Evolutionary conservation across 2,797 vertebrate species (phyloP).

Genomic region (Eptatretus atami): DNA sequence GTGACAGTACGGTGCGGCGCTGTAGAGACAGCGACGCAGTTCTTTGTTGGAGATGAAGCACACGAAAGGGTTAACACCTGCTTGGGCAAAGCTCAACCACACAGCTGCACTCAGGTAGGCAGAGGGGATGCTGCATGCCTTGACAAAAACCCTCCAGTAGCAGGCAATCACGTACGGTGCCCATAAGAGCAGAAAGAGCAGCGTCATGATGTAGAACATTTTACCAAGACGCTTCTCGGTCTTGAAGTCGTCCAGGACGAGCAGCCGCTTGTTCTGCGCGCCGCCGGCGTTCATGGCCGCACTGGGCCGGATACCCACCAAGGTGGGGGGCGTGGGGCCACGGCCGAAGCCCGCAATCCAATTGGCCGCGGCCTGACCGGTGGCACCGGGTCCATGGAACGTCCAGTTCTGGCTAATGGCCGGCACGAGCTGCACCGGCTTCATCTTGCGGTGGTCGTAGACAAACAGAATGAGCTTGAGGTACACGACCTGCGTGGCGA

Average conservation of each 20-base stretch:
- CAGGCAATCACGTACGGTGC: slow-evolving; percentile 94
- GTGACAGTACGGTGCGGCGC: slow-evolving; percentile 99
- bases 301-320: slow-evolving; percentile 50
- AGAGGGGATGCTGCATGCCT: slow-evolving; percentile 71
- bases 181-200: slow-evolving; percentile 95
- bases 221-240: slow-evolving; percentile 98
- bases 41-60: slow-evolving; percentile 99
- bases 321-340: slow-evolving; percentile 81
- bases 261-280: slow-evolving; percentile 55
- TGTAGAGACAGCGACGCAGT: slow-evolving; percentile 98
- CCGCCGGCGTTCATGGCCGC: too few relatives aligned
- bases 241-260: slow-evolving; percentile 98
- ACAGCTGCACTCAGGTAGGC: slow-evolving; percentile 94
- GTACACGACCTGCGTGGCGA: slow-evolving; percentile 99
- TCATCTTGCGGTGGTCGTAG: slow-evolving; percentile 96
- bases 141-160: slow-evolving; percentile 96
- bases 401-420: slow-evolving; percentile 99
- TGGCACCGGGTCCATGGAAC: slow-evolving; percentile 90
- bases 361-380: slow-evolving; percentile 88
- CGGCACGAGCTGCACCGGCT: slow-evolving; percentile 97
- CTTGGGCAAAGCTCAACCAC: slow-evolving; percentile 99
- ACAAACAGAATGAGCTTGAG: slow-evolving; percentile 99
- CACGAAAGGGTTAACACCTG: slow-evolving; percentile 99
- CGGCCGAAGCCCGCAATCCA: slow-evolving; percentile 94
- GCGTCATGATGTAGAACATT: slow-evolving; percentile 99